Percentiles rank a stretch among this genome's conserved stretches.
phyloP scores from a whole-genome alignment of 2,113 vertebrate species.

The Strix aluco region DNA sequence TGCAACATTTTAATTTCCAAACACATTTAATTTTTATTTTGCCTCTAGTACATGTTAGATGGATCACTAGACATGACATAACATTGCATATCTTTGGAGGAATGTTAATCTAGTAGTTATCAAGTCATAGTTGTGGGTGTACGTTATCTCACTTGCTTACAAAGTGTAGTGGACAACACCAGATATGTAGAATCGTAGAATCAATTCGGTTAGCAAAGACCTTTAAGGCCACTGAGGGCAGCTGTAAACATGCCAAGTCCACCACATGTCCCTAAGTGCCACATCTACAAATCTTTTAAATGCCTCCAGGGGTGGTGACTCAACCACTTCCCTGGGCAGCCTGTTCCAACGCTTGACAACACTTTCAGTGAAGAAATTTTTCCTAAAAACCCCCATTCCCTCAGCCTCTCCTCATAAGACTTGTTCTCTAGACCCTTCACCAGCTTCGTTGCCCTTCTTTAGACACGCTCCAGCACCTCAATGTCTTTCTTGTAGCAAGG shows the following conservation, averaged over 20 bases:
- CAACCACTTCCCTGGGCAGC: not conserved
- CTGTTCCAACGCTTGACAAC: not conserved
- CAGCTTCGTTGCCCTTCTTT: too few relatives aligned
- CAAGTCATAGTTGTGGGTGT: not conserved
- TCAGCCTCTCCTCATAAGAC: too few relatives aligned
- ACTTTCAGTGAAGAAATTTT: not conserved
- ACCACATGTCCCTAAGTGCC: not conserved
- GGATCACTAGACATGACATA: not conserved
- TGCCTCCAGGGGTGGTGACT: too few relatives aligned
- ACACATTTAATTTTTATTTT: not conserved
- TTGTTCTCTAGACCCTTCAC: too few relatives aligned
- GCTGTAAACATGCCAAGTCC: not conserved
- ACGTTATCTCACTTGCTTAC: not conserved
- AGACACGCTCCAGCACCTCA: too few relatives aligned
- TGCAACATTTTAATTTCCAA: not conserved
- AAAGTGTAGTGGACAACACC: not conserved
- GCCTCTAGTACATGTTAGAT: not conserved
- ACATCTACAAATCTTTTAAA: not conserved
- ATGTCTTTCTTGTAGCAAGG: too few relatives aligned
- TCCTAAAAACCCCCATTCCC: not conserved
- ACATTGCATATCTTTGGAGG: not conserved
- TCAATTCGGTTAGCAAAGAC: not conserved
- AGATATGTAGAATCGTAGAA: not conserved
- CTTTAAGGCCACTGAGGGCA: not conserved
- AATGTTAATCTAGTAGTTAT: not conserved